Evolutionary conservation across 2,888 invertebrate genomes (phyloP), one percentile per base, ranked within the genome.

Genomic region (Pogonocherus hispidulus): DNA sequence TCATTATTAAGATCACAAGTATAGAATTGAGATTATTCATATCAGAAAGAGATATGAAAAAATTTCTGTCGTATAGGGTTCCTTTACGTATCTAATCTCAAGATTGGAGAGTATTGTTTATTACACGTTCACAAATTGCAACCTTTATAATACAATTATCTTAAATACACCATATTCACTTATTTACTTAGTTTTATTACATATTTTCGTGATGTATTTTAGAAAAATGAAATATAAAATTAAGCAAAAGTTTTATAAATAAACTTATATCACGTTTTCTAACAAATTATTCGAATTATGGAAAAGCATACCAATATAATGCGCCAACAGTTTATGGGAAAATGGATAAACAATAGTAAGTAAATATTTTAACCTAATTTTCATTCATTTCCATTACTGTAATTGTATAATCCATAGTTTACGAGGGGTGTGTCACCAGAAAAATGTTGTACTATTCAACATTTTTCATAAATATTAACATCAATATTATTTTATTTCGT

Each of bases 101-200:
- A 59, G 47, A 59, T 59, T 59, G 16, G 59, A 59, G 59, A 59
- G 59, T 46, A 59, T 59, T 59, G 59, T 59, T 59, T 59, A 47
- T 59, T 47, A 57, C 47, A 59, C 32, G 47, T 47, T 46, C 27
- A 22, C 4, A 35, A 59, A 59, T 59, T 41, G 59, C 59, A 59
- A 47, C 32, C 49, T 47, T 47, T 49, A 32, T 57, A 59, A 18
- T 47, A 59, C 27, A 59, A 59, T 59, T 49, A 59, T 59, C 46
- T 59, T 47, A 59, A 59, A 47, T 59, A 32, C 35, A 23, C 32
- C 32, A 27, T 32, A 59, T 59, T 47, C 32, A 27, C 16, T 47
- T 59, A 27, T 59, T 59, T 59, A 44, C 41, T 57, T 57, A 27
- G 4, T 52, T 52, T 32, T 47, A 16, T 59, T 18, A 59, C 18